A percentile compares a stretch with the other conserved stretches of the same genome.
phyloP scores from a whole-genome alignment of 2,797 vertebrate genomes.

The Naso thynnoides region DNA sequence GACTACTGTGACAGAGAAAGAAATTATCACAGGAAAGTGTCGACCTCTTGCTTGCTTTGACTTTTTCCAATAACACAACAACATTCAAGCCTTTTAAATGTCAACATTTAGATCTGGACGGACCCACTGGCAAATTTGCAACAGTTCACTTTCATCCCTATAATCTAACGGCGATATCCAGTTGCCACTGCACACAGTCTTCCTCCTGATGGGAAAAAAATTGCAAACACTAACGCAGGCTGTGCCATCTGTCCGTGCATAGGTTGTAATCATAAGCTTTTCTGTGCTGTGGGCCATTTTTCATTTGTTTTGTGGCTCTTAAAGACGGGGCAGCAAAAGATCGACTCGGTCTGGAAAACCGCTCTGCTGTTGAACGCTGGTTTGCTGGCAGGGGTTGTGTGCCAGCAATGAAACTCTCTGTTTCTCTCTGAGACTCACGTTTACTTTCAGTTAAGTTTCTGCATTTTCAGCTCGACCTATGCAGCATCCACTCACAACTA shows the following conservation, averaged over 20 bases:
- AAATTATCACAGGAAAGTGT: slow-evolving; percentile 11
- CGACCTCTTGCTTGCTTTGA: slow-evolving; percentile 9
- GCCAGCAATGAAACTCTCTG: slow-evolving; percentile 43
- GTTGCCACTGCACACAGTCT: slow-evolving; percentile 53
- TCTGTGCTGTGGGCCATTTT: slow-evolving; percentile 75
- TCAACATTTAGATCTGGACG: slow-evolving; percentile 33
- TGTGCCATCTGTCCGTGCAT: slow-evolving; percentile 70
- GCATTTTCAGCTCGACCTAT: not conserved
- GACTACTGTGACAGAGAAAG: slow-evolving; percentile 26
- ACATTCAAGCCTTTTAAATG: slow-evolving; percentile 22
- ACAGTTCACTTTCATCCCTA: slow-evolving; percentile 63
- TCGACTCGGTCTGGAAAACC: slow-evolving; percentile 72
- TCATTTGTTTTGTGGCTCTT: slow-evolving; percentile 82
- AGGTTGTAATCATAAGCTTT: slow-evolving; percentile 83
- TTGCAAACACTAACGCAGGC: slow-evolving; percentile 69
- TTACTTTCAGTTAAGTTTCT: slow-evolving; percentile 17
- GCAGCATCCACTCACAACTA: not conserved
- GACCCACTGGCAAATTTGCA: slow-evolving; percentile 43
- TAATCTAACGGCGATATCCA: slow-evolving; percentile 72
- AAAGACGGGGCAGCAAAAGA: slow-evolving; percentile 70
- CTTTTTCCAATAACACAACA: slow-evolving; percentile 43
- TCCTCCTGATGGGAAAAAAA: slow-evolving; percentile 70
- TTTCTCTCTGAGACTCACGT: slow-evolving; percentile 16
- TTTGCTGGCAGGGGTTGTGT: slow-evolving; percentile 50
- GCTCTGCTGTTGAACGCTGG: slow-evolving; percentile 59